Evolutionary conservation across 1,140 invertebrate species (phyloP).

Genomic region (Drosophila tsacasi): DNA sequence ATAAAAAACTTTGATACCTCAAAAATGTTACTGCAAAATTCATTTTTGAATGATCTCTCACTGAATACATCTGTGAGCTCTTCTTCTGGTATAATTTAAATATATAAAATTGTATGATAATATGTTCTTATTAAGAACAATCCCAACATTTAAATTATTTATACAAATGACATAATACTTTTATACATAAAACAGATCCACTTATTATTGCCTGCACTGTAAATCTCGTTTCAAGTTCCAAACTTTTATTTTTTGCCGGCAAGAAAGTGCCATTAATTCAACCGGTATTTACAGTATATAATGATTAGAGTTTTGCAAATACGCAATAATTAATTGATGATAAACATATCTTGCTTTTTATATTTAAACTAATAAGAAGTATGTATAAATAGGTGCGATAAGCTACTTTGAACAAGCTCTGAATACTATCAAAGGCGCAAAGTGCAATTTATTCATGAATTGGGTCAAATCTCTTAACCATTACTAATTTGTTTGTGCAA

Average conservation of each 20-base stretch:
- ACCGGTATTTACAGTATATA: constrained; percentile 10
- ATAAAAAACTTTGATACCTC: neutral
- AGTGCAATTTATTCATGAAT: constrained; percentile 2
- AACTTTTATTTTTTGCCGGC: constrained; percentile 12
- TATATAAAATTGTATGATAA: neutral
- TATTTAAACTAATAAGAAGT: neutral
- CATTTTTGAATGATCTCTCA: too few relatives aligned
- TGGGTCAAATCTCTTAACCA: constrained; percentile 9
- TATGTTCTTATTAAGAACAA: neutral
- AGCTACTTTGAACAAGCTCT: neutral
- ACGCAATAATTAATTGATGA: constrained; percentile 2
- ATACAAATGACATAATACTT: too few relatives aligned
- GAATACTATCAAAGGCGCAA: neutral
- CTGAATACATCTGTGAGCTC: too few relatives aligned
- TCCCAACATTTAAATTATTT: neutral
- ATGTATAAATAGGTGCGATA: neutral
- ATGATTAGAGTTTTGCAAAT: neutral
- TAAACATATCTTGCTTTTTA: neutral
- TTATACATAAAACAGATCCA: too few relatives aligned
- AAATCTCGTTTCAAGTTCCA: constrained; percentile 26
- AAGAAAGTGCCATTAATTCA: constrained; percentile 6
- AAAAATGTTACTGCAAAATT: too few relatives aligned
- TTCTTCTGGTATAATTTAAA: too few relatives aligned
- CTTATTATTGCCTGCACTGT: constrained; percentile 29
- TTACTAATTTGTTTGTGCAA: neutral